phyloP scores from a whole-genome alignment of 35 echinoderm and acorn worm genomes.

The Nesometra sesokonis region DNA sequence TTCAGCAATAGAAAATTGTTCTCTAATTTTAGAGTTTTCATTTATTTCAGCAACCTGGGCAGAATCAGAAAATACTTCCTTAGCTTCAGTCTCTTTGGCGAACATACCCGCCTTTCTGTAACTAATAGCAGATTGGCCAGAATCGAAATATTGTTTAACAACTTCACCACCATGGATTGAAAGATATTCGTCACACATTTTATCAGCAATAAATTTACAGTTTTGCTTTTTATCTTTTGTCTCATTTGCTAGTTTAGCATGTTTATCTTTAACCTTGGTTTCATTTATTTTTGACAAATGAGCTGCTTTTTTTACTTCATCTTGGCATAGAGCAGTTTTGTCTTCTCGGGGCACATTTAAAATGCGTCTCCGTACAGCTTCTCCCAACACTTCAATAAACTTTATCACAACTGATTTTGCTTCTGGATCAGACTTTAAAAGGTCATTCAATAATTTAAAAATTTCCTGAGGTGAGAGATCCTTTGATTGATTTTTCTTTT shows the following conservation, averaged over 20 bases:
- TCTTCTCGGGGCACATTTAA: conserved; percentile 34
- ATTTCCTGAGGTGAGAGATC: not conserved
- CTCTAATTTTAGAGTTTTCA: too few relatives aligned
- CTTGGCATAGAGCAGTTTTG: not conserved
- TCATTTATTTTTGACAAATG: not conserved
- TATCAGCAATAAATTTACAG: too few relatives aligned
- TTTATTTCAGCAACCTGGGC: too few relatives aligned
- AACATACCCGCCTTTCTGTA: too few relatives aligned
- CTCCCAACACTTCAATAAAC: conserved; percentile 45
- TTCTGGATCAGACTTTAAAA: conserved; percentile 6
- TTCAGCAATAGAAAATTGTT: too few relatives aligned
- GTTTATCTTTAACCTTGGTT: not conserved
- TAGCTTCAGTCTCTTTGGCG: too few relatives aligned
- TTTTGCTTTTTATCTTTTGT: too few relatives aligned
- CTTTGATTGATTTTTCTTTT: not conserved
- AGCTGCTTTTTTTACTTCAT: not conserved
- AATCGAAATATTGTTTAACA: too few relatives aligned
- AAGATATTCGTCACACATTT: too few relatives aligned
- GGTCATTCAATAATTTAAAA: not conserved
- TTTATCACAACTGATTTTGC: conserved; percentile 12
- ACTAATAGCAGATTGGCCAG: too few relatives aligned
- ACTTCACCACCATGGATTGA: too few relatives aligned
- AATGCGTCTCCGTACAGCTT: conserved; percentile 54
- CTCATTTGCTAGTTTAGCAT: not conserved
- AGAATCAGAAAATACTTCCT: too few relatives aligned